A percentile compares a stretch with the other conserved stretches of the same genome.
Evolutionary conservation across 2,113 vertebrate genomes (phyloP).

Genomic region (Tragelaphus strepsiceros): DNA sequence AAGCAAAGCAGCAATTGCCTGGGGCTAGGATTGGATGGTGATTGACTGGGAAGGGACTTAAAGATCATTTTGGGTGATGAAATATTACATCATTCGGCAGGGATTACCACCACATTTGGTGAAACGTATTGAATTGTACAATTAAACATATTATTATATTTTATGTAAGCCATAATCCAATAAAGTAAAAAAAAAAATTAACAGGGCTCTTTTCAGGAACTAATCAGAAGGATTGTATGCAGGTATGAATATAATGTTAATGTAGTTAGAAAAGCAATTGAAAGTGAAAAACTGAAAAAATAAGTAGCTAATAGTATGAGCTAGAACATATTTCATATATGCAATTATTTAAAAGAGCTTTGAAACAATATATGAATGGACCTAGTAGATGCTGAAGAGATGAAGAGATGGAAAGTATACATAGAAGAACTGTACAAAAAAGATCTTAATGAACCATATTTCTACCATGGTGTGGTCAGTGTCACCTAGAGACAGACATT

Average conservation of each 20-base stretch:
- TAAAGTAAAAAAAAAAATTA: neutral
- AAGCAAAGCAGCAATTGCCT: neutral
- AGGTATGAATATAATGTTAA: neutral
- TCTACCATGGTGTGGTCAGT: neutral
- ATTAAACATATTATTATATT: neutral
- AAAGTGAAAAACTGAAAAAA: neutral
- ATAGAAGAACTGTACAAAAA: neutral
- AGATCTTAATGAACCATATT: neutral
- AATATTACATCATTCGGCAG: neutral
- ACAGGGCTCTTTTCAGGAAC: neutral
- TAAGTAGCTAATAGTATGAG: neutral
- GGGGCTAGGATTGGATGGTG: neutral
- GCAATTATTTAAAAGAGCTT: neutral
- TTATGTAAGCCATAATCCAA: neutral
- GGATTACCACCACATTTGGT: neutral
- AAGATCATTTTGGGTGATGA: neutral
- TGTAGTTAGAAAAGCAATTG: neutral
- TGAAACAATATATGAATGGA: neutral
- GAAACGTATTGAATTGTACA: neutral
- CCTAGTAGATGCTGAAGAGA: neutral
- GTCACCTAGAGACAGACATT: neutral
- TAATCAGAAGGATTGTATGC: neutral
- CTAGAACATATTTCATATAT: neutral
- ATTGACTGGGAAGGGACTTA: neutral
- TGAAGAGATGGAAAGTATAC: neutral